A percentile compares a stretch with the other conserved stretches of the same genome.
Evolutionary conservation across 2,888 invertebrate species (phyloP).

Genomic region (Autographa pulchrina): DNA sequence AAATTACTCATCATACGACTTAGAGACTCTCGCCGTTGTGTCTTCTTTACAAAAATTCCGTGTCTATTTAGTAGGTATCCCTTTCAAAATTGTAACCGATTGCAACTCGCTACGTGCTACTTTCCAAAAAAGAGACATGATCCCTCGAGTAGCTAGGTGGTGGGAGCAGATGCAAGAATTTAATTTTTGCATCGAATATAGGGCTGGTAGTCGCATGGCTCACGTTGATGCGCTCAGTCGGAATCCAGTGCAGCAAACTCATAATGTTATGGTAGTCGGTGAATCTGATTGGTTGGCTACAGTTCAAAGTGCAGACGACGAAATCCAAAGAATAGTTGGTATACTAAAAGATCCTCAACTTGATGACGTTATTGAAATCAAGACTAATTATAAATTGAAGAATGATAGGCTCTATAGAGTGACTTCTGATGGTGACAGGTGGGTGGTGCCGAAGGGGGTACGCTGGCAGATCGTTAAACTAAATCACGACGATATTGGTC

Average conservation of each 20-base stretch:
- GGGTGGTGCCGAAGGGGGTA: conserved; percentile 25
- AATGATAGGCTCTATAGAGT: neutral
- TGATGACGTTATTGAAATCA: conserved; percentile 13
- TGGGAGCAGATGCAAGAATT: conserved; percentile 9
- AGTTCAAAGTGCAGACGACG: neutral
- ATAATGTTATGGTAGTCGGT: too few species aligned
- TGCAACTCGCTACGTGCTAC: conserved; percentile 6
- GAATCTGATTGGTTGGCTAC: conserved; percentile 13
- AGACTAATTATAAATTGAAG: conserved; percentile 18
- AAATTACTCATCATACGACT: conserved; percentile 18
- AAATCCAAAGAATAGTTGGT: conserved; percentile 14
- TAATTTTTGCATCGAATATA: conserved; percentile 10
- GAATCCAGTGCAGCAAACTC: neutral
- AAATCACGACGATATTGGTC: conserved; percentile 24
- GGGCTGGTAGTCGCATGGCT: neutral
- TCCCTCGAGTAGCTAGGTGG: conserved; percentile 3
- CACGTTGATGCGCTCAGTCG: conserved; percentile 14
- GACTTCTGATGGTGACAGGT: conserved; percentile 9
- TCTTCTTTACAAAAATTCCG: conserved; percentile 6
- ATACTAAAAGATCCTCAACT: conserved; percentile 11
- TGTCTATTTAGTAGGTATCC: neutral
- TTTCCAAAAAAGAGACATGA: neutral
- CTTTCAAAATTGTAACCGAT: neutral
- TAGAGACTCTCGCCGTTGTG: conserved; percentile 15
- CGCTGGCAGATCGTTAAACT: conserved; percentile 5